Evolutionary conservation across 1,140 invertebrate genomes (phyloP).

Genomic region (Drosophila pallidifrons): DNA sequence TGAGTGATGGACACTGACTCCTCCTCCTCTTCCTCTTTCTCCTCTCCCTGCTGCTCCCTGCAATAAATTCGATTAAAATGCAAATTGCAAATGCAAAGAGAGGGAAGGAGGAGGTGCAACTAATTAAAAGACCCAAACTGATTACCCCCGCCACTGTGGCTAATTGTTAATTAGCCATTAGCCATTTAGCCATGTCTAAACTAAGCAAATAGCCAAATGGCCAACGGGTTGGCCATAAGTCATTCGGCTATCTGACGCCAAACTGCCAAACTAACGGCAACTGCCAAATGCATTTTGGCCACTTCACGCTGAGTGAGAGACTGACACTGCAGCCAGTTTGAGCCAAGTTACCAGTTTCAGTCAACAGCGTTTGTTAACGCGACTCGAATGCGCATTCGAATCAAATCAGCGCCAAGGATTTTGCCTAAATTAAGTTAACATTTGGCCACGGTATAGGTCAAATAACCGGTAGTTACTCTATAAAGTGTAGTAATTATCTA

Average conservation of each 20-base stretch:
- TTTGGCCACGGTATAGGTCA: neutral
- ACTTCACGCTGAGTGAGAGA: neutral
- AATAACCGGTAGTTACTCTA: neutral
- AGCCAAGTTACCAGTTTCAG: slow-evolving; percentile 17
- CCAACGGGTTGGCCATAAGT: slow-evolving; percentile 27
- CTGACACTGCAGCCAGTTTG: slow-evolving; percentile 4
- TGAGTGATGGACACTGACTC: slow-evolving; percentile 51
- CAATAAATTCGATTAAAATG: slow-evolving; percentile 76
- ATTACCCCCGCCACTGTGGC: slow-evolving; percentile 36
- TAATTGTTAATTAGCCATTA: slow-evolving; percentile 55
- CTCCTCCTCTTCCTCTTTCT: neutral
- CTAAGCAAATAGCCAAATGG: slow-evolving; percentile 6
- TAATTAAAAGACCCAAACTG: slow-evolving; percentile 63
- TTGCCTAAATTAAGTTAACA: neutral
- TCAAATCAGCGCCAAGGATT: slow-evolving; percentile 10
- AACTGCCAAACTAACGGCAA: slow-evolving; percentile 31
- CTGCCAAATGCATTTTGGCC: slow-evolving; percentile 20
- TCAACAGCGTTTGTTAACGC: neutral
- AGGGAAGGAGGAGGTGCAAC: neutral
- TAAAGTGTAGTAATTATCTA: neutral
- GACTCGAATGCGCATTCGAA: neutral
- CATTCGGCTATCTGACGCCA: slow-evolving; percentile 37
- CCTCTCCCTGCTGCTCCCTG: slow-evolving; percentile 8
- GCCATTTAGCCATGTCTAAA: slow-evolving; percentile 19
- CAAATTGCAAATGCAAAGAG: slow-evolving; percentile 50